phyloP scores from a whole-genome alignment of 64 coral and sea anemone genomes.

The Montipora sp. region DNA sequence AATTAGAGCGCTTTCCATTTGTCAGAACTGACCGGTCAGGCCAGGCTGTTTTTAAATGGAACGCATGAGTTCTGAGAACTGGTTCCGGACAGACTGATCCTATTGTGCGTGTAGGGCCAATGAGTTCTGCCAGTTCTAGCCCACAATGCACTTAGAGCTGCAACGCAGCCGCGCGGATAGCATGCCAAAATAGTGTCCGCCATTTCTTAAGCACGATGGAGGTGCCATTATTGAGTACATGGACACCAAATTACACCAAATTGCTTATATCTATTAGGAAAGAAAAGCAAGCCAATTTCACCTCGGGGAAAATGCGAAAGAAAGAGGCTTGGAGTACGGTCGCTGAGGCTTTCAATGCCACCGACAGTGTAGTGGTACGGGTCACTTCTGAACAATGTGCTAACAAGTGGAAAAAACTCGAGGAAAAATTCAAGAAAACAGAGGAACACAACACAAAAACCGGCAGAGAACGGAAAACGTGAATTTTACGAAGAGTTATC shows the following conservation, averaged over 20 bases:
- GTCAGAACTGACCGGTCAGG: too few species aligned
- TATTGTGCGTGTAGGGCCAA: neutral
- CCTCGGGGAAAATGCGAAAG: neutral
- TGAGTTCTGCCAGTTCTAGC: neutral
- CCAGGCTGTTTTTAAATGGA: neutral
- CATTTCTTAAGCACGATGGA: neutral
- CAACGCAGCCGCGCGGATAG: neutral
- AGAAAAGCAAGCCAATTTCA: too few species aligned
- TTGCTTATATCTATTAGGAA: too few species aligned
- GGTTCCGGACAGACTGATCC: neutral
- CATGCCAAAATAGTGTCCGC: neutral
- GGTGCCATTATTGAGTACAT: neutral
- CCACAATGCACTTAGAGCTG: neutral
- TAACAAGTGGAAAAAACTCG: neutral
- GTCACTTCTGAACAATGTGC: neutral
- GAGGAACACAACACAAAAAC: neutral
- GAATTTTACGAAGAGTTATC: neutral
- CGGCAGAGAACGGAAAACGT: neutral
- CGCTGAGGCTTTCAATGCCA: neutral
- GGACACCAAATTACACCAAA: too few species aligned
- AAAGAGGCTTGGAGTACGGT: neutral
- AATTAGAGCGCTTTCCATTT: too few species aligned
- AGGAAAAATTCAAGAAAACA: constrained; percentile 1
- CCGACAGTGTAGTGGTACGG: neutral
- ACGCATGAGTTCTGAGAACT: neutral